A percentile compares a stretch with the other conserved stretches of the same genome.
Evolutionary conservation across 2,113 vertebrate species (phyloP).

Genomic region (Lepus europaeus): DNA sequence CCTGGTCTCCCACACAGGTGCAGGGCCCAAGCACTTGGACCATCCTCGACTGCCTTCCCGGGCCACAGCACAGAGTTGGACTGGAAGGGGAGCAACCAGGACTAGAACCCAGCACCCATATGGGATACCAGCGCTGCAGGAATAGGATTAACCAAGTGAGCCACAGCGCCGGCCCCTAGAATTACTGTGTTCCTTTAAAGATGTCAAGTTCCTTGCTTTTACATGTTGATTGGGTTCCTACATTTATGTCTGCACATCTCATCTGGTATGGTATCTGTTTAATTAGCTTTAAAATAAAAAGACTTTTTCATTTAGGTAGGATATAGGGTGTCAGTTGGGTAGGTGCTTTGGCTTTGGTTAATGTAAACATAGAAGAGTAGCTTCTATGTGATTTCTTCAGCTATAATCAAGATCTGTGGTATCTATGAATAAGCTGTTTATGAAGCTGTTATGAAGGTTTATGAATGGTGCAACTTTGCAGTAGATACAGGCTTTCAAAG

Average conservation of each 20-base stretch:
- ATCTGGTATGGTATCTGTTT: not conserved
- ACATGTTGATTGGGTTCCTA: not conserved
- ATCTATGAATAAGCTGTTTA: too few relatives aligned
- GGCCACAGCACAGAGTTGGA: too few relatives aligned
- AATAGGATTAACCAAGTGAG: too few relatives aligned
- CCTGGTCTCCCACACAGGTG: too few relatives aligned
- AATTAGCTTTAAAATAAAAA: not conserved
- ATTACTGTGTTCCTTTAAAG: not conserved
- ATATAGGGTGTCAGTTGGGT: not conserved
- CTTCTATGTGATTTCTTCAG: not conserved
- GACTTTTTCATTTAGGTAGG: not conserved
- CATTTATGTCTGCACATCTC: not conserved
- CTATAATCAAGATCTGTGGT: not conserved
- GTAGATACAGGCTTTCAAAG: not conserved
- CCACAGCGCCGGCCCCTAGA: too few relatives aligned
- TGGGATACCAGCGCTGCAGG: too few relatives aligned
- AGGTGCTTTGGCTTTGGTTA: not conserved
- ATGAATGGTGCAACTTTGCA: not conserved
- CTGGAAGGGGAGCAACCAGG: too few relatives aligned
- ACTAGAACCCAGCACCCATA: too few relatives aligned
- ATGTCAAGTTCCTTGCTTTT: not conserved
- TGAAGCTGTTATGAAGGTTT: not conserved
- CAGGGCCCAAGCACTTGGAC: too few relatives aligned
- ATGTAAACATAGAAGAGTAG: not conserved
- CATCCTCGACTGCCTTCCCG: too few relatives aligned